Evolutionary conservation across 2,113 vertebrate species (phyloP).

Genomic region (Pholis gunnellus): DNA sequence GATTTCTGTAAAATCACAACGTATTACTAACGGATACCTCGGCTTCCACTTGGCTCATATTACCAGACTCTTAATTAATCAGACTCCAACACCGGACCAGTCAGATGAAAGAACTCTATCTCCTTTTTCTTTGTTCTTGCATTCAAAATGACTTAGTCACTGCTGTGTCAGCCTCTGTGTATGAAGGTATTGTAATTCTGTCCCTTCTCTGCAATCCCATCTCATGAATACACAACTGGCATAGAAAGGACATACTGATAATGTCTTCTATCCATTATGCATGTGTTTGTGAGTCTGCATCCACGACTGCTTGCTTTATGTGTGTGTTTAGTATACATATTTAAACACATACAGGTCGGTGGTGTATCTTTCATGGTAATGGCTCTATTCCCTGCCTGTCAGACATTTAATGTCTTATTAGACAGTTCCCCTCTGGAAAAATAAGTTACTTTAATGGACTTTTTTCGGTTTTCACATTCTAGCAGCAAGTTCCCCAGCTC

Average conservation of each 20-base stretch:
- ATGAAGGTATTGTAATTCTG: conserved; percentile 62
- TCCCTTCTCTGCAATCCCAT: conserved; percentile 54
- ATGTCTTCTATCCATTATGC: conserved; percentile 69
- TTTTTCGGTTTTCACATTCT: conserved; percentile 10
- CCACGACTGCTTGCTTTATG: conserved; percentile 4
- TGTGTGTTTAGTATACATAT: conserved; percentile 57
- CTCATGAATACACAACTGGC: conserved; percentile 71
- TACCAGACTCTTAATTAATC: conserved; percentile 30
- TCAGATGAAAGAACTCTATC: conserved; percentile 47
- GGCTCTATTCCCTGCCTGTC: conserved; percentile 52
- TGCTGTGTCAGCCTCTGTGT: conserved; percentile 22
- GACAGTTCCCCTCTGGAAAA: conserved; percentile 28
- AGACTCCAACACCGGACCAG: conserved; percentile 21
- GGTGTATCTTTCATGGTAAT: conserved; percentile 53
- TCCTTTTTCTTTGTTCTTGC: conserved; percentile 49
- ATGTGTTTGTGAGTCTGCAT: conserved; percentile 60
- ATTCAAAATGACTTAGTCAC: conserved; percentile 47
- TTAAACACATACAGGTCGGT: conserved; percentile 42
- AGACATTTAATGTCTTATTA: conserved; percentile 46
- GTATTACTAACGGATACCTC: not conserved
- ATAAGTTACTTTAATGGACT: conserved; percentile 8
- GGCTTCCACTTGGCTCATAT: not conserved
- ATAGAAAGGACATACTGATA: conserved; percentile 65
- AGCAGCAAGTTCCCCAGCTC: not conserved
- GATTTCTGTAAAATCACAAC: not conserved